A percentile compares a stretch with the other conserved stretches of the same genome.
Conservation (phyloP, 2,113 vertebrate species). For the Pongo pygmaeus region DNA sequence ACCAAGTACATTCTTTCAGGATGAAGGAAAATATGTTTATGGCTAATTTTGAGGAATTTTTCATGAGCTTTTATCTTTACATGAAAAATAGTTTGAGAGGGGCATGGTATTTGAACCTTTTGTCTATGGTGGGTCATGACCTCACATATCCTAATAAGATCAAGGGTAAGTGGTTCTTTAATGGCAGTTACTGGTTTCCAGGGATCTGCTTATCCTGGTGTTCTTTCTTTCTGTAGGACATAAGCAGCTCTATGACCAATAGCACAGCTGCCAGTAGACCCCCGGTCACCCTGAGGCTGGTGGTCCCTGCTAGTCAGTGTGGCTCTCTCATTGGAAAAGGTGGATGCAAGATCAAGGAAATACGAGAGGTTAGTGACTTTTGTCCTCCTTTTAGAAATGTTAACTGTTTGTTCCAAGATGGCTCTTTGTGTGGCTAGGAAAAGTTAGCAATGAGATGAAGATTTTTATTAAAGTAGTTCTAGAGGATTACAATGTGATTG, state of each 20-base stretch:
- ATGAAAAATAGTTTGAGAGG: neutral
- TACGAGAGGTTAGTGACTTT: conserved; percentile 90
- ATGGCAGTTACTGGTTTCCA: neutral
- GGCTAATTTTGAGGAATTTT: neutral
- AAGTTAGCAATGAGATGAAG: neutral
- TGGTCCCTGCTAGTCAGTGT: conserved; percentile 98
- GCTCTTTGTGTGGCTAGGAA: neutral
- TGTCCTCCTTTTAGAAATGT: neutral
- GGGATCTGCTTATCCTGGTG: neutral
- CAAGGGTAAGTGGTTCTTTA: neutral
- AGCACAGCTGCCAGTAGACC: conserved; percentile 97
- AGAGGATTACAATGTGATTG: neutral
- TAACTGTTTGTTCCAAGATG: neutral
- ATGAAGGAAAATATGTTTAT: conserved; percentile 3
- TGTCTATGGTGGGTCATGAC: neutral
- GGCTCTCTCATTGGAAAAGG: conserved; percentile 99
- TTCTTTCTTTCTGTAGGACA: conserved; percentile 88
- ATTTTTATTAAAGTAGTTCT: neutral
- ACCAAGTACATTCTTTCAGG: neutral
- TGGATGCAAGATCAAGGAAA: conserved; percentile 99
- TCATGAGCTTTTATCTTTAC: neutral
- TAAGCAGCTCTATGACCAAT: conserved; percentile 99
- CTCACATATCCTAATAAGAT: neutral
- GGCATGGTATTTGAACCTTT: neutral
- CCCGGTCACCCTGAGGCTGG: conserved; percentile 96